Evolutionary conservation across 2,888 invertebrate species (phyloP), one percentile per base, ranked within the genome.

Genomic region (Macrosoma leucophasiata): DNA sequence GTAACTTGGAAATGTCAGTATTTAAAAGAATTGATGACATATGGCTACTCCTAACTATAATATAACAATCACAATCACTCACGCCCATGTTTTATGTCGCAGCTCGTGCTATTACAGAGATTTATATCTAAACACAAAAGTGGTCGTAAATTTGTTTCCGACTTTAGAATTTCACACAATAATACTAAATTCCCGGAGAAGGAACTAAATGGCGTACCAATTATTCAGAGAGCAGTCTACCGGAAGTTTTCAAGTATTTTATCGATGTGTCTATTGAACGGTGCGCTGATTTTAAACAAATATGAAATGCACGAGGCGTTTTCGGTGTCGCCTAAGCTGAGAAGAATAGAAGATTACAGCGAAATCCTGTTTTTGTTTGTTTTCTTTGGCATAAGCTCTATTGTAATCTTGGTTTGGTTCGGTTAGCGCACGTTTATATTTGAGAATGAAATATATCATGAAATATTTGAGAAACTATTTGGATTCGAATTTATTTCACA

Each of bases 331-430:
- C 59, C 55, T 79, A 73, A 79, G 78, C 73, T 58, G 65, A 40
- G 51, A 53, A 73, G 74, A 76, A 78, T 69, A 47, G 69, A 60
- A 70, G 76, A 79, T 82, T 82, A 81, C 73, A 66, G 43, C 60
- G 70, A 76, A 82, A 84, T 73, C 75, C 73, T 78, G 79, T 82
- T 79, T 77, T 82, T 84, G 81, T 82, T 82, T 84, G 75, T 82
- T 79, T 82, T 76, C 79, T 81, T 81, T 72, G 46, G 48, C 41
- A 47, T 74, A 68, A 75, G n/a, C 66, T 64, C 76, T 64, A 68
- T 78, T 77, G 70, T 76, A 52, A 49, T 35, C 49, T 44, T 47
- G 37, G 50, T 42, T 48, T 47, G 39, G 48, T 44, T n/a, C n/a
- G 40, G 47, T 46, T 51, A 37, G 33, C 41, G 45, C 56, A 57